Percentiles rank a stretch among this genome's conserved stretches.
phyloP scores from a whole-genome alignment of 2,113 vertebrate genomes.

The Eptatretus burgeri region DNA sequence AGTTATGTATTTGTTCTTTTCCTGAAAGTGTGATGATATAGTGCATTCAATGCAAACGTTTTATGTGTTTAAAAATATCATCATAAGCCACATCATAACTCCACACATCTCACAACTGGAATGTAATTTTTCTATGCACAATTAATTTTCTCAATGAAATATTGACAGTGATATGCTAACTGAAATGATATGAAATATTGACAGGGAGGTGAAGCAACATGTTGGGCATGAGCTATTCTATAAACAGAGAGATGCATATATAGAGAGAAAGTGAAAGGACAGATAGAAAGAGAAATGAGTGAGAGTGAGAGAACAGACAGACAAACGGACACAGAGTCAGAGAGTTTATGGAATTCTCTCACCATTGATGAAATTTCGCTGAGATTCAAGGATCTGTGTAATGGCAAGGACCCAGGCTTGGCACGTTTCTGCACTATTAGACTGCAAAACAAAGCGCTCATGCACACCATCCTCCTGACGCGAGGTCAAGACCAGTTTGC shows the following conservation, averaged over 20 bases:
- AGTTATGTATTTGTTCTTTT: too few relatives aligned
- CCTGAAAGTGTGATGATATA: too few relatives aligned
- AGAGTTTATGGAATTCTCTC: background rate
- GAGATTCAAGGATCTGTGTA: constrained; percentile 41
- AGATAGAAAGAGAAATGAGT: background rate
- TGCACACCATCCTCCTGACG: constrained; percentile 27
- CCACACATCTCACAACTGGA: too few relatives aligned
- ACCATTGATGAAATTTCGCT: constrained; percentile 67
- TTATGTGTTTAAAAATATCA: too few relatives aligned
- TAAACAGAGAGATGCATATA: background rate
- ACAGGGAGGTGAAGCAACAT: too few relatives aligned
- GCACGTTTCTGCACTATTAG: constrained; percentile 20
- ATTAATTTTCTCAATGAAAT: too few relatives aligned
- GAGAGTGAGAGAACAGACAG: background rate
- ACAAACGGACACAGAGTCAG: background rate
- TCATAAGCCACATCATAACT: too few relatives aligned
- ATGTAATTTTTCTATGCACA: too few relatives aligned
- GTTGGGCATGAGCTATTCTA: too few relatives aligned
- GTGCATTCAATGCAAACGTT: too few relatives aligned
- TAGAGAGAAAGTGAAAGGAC: background rate
- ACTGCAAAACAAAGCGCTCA: constrained; percentile 29
- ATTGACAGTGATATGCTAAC: too few relatives aligned
- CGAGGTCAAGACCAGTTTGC: constrained; percentile 34
- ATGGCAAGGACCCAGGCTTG: constrained; percentile 34
- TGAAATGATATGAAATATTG: too few relatives aligned